Evolutionary conservation across 2,888 invertebrate genomes (phyloP), one percentile per base, ranked within the genome.

Genomic region (Ophraella communa): DNA sequence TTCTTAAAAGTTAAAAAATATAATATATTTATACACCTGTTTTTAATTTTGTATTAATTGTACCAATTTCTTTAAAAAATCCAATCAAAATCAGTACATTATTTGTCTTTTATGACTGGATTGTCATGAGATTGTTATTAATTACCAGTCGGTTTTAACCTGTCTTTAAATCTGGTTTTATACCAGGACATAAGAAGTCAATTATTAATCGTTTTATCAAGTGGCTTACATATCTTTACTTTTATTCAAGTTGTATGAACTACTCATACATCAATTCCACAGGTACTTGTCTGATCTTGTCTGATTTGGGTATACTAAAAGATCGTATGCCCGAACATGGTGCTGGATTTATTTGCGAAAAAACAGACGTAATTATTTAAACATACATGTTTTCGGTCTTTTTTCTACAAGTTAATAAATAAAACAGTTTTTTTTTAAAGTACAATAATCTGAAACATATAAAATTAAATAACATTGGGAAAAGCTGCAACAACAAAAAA

Each of bases 81-180:
- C 30, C 30, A 30, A 10, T 30, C 30, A 3, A 30, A 39, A 17
- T 39, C 17, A 39, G 17, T 39, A 14, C 39, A 39, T 39, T 39
- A 39, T 39, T 39, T 39, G 39, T 39, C 17, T 39, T 39, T 39
- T 8, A 17, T 39, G 17, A 39, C 39, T 39, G 39, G 21, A 21
- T 45, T 45, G 20, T 45, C 45, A 21, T 45, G 45, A 45, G 20
- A 14, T 27, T 44, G 20, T 56, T 56, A 56, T 56, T 56, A 56
- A 56, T 56, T 45, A 44, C 24, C 20, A 10, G 44, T 42, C 44
- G 44, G 14, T 44, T 56, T 44, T 42, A 56, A 56, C 55, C 55
- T 56, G 55, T 56, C 55, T 55, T 23, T 55, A 42, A 55, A 55
- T 55, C 54, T 42, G 54, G 54, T 56, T 56, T 56, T 45, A 56